phyloP scores from a whole-genome alignment of 2,797 vertebrate genomes.

The Octomys mimax region DNA sequence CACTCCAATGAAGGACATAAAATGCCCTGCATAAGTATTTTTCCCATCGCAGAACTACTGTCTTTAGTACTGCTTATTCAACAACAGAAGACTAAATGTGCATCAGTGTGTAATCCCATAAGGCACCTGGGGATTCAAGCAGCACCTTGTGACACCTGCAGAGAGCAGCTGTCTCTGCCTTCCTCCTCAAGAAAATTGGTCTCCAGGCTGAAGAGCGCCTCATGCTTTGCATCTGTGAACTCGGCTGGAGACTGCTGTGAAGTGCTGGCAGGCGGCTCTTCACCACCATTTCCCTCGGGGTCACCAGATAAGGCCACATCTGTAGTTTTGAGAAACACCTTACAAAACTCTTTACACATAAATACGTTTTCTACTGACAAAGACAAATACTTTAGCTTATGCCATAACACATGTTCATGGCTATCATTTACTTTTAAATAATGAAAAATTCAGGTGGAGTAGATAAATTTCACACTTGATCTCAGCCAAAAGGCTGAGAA shows the following conservation, averaged over 20 bases:
- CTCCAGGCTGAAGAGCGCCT: conserved; percentile 95
- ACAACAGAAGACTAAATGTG: neutral
- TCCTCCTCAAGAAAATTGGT: conserved; percentile 92
- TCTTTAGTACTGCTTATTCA: neutral
- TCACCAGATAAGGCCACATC: conserved; percentile 12
- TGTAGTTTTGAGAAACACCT: conserved; percentile 55
- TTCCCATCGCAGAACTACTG: neutral
- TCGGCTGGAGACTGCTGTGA: conserved; percentile 85
- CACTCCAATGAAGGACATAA: neutral
- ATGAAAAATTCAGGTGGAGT: neutral
- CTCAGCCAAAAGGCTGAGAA: too few relatives aligned
- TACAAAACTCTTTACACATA: conserved; percentile 9
- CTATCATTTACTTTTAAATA: conserved; percentile 14
- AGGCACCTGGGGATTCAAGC: neutral
- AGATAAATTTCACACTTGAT: too few relatives aligned
- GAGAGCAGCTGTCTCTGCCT: conserved; percentile 51
- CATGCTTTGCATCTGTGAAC: conserved; percentile 93
- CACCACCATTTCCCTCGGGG: conserved; percentile 74
- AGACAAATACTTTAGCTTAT: conserved; percentile 14
- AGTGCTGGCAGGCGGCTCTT: neutral
- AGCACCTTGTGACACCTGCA: conserved; percentile 78
- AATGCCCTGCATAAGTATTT: neutral
- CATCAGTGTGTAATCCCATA: neutral
- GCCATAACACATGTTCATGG: neutral
- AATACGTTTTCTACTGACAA: neutral